Evolutionary conservation across 1,140 invertebrate genomes (phyloP).

Genomic region (Leucophenga varia): DNA sequence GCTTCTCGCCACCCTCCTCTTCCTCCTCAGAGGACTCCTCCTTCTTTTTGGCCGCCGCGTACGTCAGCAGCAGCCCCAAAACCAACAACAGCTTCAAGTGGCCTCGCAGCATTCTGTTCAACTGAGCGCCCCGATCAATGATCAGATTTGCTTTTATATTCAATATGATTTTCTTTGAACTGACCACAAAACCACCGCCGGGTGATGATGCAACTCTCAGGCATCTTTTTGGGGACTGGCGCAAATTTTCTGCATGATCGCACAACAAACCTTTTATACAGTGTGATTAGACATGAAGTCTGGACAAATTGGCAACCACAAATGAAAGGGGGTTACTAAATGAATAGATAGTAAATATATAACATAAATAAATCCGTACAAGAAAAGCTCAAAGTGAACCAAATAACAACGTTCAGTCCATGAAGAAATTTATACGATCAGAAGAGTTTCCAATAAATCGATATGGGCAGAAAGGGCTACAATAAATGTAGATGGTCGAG

Average conservation of each 20-base stretch:
- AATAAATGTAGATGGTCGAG: no score
- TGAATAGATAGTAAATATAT: no score
- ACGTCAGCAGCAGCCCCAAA: conserved; percentile 35
- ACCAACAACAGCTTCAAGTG: conserved; percentile 39
- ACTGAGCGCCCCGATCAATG: conserved; percentile 14
- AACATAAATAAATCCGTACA: no score
- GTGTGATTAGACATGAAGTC: no score
- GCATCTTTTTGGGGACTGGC: conserved; percentile 15
- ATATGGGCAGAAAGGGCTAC: no score
- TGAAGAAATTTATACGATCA: no score
- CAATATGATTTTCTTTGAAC: neutral
- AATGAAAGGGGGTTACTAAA: no score
- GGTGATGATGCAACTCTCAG: conserved; percentile 28
- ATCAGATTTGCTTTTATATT: conserved; percentile 29
- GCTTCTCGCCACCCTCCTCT: conserved; percentile 57
- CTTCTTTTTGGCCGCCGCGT: conserved; percentile 42
- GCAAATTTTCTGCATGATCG: conserved; percentile 29
- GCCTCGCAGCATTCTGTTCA: conserved; percentile 23
- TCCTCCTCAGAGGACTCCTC: conserved; percentile 42
- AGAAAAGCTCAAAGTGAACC: no score
- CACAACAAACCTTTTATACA: no score
- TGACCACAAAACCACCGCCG: conserved; percentile 26
- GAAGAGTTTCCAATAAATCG: no score
- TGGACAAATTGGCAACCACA: no score
- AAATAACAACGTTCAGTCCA: no score